Percentiles rank a stretch among this genome's conserved stretches.
Conservation (phyloP, 2,113 vertebrate genomes). For the Bufo bufo region DNA sequence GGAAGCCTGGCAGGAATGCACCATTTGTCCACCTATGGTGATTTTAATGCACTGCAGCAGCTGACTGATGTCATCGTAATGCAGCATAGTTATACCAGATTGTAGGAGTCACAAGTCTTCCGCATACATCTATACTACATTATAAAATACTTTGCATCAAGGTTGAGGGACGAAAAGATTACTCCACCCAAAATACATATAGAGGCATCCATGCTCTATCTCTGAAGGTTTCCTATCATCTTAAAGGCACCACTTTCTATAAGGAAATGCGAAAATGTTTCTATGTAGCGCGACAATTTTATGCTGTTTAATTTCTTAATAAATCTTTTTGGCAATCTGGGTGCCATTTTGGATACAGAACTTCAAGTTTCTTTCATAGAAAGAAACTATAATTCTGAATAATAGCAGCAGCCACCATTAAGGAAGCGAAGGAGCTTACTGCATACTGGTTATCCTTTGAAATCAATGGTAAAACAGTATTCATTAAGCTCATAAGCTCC, state of each 20-base stretch:
- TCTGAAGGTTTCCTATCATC: not conserved
- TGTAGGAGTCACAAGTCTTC: not conserved
- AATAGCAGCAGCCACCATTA: too few relatives aligned
- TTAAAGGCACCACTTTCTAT: not conserved
- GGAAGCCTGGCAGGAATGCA: constrained; percentile 2
- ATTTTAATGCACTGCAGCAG: constrained; percentile 8
- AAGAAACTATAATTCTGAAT: too few relatives aligned
- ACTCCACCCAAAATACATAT: not conserved
- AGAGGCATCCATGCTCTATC: not conserved
- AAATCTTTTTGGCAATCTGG: too few relatives aligned
- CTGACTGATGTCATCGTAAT: constrained; percentile 7
- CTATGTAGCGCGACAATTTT: not conserved
- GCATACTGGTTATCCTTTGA: too few relatives aligned
- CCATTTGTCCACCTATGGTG: not conserved
- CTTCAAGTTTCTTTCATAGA: too few relatives aligned
- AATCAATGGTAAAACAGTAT: too few relatives aligned
- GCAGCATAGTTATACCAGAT: not conserved
- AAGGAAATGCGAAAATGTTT: not conserved
- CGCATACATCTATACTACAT: not conserved
- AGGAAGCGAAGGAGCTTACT: too few relatives aligned
- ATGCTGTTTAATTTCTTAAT: too few relatives aligned
- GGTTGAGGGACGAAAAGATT: not conserved
- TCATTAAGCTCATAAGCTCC: too few relatives aligned
- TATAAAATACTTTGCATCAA: not conserved
- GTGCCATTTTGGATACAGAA: too few relatives aligned